phyloP scores from a whole-genome alignment of 2,113 vertebrate genomes.

The Neotoma lepida region DNA sequence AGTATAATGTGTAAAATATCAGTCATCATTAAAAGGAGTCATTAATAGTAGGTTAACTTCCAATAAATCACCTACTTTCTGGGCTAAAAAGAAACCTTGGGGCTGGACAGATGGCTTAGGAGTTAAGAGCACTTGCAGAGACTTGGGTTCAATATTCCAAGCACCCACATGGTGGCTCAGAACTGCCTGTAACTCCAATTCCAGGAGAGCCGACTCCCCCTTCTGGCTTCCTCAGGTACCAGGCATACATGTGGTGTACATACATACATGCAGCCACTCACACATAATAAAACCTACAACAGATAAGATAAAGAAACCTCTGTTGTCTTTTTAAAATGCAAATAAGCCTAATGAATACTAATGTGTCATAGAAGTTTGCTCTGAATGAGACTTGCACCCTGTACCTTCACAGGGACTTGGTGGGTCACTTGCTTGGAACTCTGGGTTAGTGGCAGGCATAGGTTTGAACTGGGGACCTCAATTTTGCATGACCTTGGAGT shows the following conservation, averaged over 20 bases:
- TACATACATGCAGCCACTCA: background rate
- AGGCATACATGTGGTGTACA: background rate
- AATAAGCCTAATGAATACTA: background rate
- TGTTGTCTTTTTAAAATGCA: background rate
- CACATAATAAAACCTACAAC: background rate
- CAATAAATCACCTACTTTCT: background rate
- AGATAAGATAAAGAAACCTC: background rate
- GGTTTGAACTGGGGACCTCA: background rate
- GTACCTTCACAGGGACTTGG: fast-evolving
- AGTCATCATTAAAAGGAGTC: constrained; percentile 52
- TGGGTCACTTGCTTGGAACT: too few relatives aligned
- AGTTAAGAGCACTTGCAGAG: background rate
- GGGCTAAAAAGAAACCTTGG: constrained; percentile 22
- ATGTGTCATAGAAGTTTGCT: background rate
- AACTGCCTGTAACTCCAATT: background rate
- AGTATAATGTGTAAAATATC: background rate
- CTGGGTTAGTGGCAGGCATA: background rate
- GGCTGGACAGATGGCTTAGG: background rate
- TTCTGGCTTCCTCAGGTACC: background rate
- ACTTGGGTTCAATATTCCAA: background rate
- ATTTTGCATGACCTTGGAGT: background rate
- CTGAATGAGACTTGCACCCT: background rate
- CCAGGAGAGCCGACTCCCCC: background rate
- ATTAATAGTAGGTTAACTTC: background rate
- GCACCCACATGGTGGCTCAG: background rate